phyloP scores from a whole-genome alignment of 2,888 invertebrate genomes.

The Drosophila emarginata region DNA sequence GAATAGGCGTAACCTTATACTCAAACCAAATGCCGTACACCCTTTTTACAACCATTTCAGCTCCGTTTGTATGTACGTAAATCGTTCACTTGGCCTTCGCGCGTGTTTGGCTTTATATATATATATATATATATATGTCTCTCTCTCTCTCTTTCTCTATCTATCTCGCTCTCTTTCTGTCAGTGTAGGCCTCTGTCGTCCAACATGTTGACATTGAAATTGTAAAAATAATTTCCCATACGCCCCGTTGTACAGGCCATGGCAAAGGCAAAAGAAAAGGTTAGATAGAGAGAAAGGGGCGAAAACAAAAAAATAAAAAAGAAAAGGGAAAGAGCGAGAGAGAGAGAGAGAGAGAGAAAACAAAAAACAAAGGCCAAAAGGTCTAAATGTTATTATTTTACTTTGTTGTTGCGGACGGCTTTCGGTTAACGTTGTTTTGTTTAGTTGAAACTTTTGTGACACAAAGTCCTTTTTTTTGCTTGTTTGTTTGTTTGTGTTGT shows the following conservation, averaged over 20 bases:
- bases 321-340: too few species aligned
- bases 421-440: slow-evolving; percentile 16
- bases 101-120: slow-evolving; percentile 30
- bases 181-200: neutral
- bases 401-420: slow-evolving; percentile 14
- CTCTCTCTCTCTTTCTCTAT: neutral
- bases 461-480: slow-evolving; percentile 50
- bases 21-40: too few species aligned
- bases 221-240: slow-evolving; percentile 67
- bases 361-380: slow-evolving; percentile 44
- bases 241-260: slow-evolving; percentile 25
- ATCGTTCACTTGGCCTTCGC: slow-evolving; percentile 48
- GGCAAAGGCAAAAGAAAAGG: slow-evolving; percentile 1
- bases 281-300: slow-evolving; percentile 6
- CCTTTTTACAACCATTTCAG: neutral
- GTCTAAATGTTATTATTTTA: slow-evolving; percentile 45
- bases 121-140: neutral
- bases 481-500: slow-evolving; percentile 3
- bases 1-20: slow-evolving; percentile 3
- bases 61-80: neutral
- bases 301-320: slow-evolving; percentile 8
- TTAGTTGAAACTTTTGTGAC: slow-evolving; percentile 43
- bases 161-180: neutral
- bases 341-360: too few species aligned
- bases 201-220: slow-evolving; percentile 69